These are phyloP conservation scores for Peromyscus nudipes DNA, from an alignment of 2,797 vertebrate genomes.

Conservation along the genomic window DNA sequence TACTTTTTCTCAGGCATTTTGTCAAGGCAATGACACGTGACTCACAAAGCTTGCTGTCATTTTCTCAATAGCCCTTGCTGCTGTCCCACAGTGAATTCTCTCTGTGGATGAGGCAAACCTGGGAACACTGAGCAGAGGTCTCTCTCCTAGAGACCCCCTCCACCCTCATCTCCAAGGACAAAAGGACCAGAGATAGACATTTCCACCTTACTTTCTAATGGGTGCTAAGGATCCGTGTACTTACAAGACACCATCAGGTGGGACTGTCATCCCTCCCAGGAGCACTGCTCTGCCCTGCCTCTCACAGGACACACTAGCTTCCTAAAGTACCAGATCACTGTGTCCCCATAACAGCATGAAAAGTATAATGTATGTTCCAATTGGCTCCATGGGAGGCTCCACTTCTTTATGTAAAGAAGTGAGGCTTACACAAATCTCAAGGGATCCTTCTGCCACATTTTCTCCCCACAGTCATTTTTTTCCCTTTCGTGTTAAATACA, in stretches of 20 bases:
- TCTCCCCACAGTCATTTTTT: neutral
- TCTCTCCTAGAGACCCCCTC: neutral
- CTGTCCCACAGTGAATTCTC: neutral
- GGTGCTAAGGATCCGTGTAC: neutral
- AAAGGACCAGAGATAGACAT: neutral
- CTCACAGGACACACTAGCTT: neutral
- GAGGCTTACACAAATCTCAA: neutral
- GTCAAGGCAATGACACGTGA: neutral
- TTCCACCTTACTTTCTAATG: accelerated
- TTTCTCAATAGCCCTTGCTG: neutral
- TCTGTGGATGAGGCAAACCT: neutral
- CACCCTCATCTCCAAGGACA: neutral
- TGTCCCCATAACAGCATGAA: neutral
- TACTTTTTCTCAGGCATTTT: neutral
- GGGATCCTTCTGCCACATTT: neutral
- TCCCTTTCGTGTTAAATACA: neutral
- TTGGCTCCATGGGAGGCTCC: neutral
- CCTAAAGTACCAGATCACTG: neutral
- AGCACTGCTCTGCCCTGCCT: neutral
- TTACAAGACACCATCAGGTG: neutral
- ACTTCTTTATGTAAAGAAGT: neutral
- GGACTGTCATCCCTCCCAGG: neutral
- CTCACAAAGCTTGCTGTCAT: neutral
- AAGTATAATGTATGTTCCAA: neutral
- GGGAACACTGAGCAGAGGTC: neutral